Conservation (phyloP, 2,888 invertebrate species). For the Nomada fabriciana region DNA sequence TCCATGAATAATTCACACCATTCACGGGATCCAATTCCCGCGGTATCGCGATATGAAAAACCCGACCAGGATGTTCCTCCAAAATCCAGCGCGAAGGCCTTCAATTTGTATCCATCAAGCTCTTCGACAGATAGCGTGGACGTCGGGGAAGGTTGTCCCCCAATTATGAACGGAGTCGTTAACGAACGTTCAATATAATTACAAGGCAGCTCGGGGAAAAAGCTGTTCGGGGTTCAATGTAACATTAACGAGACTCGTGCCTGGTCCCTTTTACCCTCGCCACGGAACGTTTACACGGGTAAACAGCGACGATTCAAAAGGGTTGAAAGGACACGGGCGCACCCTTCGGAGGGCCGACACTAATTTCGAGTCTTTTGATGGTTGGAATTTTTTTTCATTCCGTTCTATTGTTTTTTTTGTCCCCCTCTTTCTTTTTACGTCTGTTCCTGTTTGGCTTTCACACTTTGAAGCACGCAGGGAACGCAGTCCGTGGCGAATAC, state of each 20-base stretch:
- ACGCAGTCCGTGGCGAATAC: background rate
- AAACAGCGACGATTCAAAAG: constrained; percentile 34
- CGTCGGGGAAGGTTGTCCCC: constrained; percentile 7
- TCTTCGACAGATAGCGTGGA: background rate
- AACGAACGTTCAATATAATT: constrained; percentile 41
- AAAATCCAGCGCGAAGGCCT: background rate
- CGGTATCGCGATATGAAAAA: background rate
- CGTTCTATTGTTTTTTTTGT: background rate
- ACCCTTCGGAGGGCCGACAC: constrained; percentile 11
- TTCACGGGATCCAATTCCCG: background rate
- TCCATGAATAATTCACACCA: constrained; percentile 12
- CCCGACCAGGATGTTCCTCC: background rate
- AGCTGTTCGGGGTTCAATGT: constrained; percentile 24
- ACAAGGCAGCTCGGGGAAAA: background rate
- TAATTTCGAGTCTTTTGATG: constrained; percentile 22
- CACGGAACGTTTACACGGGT: constrained; percentile 21
- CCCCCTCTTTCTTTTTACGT: background rate
- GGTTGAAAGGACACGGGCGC: constrained; percentile 25
- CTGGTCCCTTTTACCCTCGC: background rate
- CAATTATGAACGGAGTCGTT: constrained; percentile 37
- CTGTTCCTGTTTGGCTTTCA: background rate
- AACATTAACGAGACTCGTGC: constrained; percentile 40
- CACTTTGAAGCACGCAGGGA: background rate
- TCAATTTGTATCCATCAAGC: constrained; percentile 27
- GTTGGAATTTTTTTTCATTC: too few relatives aligned